Conservation (phyloP, 1,140 invertebrate species). For the Andrena cerasifolii region DNA sequence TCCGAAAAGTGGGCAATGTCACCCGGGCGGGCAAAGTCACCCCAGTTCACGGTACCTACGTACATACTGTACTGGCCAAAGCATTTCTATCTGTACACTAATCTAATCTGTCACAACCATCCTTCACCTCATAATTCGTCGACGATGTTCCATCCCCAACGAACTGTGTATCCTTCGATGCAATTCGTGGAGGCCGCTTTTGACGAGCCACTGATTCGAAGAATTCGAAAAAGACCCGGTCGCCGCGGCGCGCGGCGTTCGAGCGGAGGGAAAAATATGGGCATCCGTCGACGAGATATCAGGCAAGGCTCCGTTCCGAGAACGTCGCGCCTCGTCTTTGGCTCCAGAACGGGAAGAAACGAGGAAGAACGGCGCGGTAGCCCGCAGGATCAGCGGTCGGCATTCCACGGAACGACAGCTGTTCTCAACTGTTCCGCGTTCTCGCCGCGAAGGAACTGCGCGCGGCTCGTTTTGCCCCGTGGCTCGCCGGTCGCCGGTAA, state of each 20-base stretch:
- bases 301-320: constrained; percentile 45
- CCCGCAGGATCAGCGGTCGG: constrained; percentile 48
- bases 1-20: no score
- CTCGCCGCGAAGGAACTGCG: constrained; percentile 55
- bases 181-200: not conserved
- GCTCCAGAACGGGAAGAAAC: constrained; percentile 53
- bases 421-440: constrained; percentile 70
- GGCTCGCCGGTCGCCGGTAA: constrained; percentile 47
- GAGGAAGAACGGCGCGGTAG: constrained; percentile 50
- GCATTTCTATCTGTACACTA: no score
- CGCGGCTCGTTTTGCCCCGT: constrained; percentile 47
- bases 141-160: not conserved
- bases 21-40: no score
- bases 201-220: constrained; percentile 10
- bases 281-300: constrained; percentile 59
- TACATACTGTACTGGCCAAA: no score
- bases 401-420: constrained; percentile 71
- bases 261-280: constrained; percentile 48
- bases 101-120: no score
- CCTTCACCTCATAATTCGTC: not conserved
- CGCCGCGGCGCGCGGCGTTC: constrained; percentile 13
- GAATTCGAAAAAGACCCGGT: constrained; percentile 21
- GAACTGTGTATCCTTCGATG: not conserved
- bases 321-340: constrained; percentile 48
- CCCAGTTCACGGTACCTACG: no score